Percentiles rank a stretch among this genome's conserved stretches.
Conservation (phyloP, 2,888 invertebrate genomes). For the Apantesis nais region DNA sequence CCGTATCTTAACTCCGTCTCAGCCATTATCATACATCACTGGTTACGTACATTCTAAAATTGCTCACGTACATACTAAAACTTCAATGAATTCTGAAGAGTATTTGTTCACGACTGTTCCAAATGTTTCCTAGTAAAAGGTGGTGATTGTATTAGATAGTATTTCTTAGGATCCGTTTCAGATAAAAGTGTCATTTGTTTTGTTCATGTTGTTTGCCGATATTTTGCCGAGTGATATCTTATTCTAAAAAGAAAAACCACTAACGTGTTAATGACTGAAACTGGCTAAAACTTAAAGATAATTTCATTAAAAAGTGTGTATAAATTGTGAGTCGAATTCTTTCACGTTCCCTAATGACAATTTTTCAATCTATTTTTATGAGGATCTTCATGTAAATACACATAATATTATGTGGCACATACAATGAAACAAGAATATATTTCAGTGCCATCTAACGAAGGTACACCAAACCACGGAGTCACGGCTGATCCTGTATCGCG, state of each 20-base stretch:
- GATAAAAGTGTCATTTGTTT: constrained; percentile 13
- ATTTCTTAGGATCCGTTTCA: constrained; percentile 26
- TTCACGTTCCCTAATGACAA: no score
- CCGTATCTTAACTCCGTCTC: constrained; percentile 24
- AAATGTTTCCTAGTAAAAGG: constrained; percentile 19
- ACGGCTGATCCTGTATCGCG: no score
- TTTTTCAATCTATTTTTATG: no score
- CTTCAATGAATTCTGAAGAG: constrained; percentile 29
- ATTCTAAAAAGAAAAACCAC: neutral
- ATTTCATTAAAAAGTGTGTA: neutral
- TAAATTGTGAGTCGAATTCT: no score
- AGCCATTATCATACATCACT: constrained; percentile 33
- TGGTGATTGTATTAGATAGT: constrained; percentile 26
- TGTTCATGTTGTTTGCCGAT: constrained; percentile 10
- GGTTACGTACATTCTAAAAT: constrained; percentile 14
- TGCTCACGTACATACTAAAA: constrained; percentile 18
- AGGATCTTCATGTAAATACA: no score
- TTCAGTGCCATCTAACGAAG: no score
- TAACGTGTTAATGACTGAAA: neutral
- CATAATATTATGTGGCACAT: no score
- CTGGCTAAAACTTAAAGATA: neutral
- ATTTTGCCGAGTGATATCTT: neutral
- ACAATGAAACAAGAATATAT: no score
- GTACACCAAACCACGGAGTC: no score
- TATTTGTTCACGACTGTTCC: constrained; percentile 15